Base-by-base conservation (phyloP, 2,888 invertebrate genomes). In the Girardia tigrina region DNA sequence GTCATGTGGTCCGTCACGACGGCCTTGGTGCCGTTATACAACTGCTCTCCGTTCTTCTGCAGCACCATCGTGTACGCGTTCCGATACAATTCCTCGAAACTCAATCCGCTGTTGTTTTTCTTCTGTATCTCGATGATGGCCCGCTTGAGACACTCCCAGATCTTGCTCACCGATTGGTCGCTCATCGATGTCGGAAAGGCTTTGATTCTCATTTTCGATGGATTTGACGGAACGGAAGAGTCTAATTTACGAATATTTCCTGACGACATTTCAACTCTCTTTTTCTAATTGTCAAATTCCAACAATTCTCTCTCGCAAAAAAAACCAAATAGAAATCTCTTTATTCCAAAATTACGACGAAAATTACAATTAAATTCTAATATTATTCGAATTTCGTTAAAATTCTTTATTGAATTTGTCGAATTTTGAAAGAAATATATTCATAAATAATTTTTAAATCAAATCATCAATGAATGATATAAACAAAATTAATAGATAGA, bases 21-120 rank as follows among this genome's bases (percentile, higher is more conserved):
- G 86, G 97, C 95, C 82, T 92, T 90, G 73, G 99, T 87, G n/a
- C 98, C 98, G 75, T 90, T 91, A 84, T 98, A 99, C 20, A 99
- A 87, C 79, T 92, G 88, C 86, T 98, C 97, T 0, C 98, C 98
- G 85, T 97, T 92, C 85, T 99, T 99, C 85, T 98, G 95, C 76
- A 99, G 88, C 74, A 99, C 98, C 97, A 99, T 97, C 75, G 95
- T 98, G 85, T 99, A 99, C 26, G 98, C 98, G 89, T 98, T 99
- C 77, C 98, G 89, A 86, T 99, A 99, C 1, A 99, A 88, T 85
- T 99, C 98, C 85, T 99, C 98, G 86, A 99, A 99, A 81, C 95
- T 97, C 56, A 99, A 88, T 1, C 98, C 97, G 77, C 94, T 95
- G 86, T 98, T 99, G 86, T 99, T 99, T 86, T 99, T 99, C 87